Percentiles rank a stretch among this genome's conserved stretches.
phyloP scores from a whole-genome alignment of 2,113 vertebrate genomes.

The Tamias sibiricus region DNA sequence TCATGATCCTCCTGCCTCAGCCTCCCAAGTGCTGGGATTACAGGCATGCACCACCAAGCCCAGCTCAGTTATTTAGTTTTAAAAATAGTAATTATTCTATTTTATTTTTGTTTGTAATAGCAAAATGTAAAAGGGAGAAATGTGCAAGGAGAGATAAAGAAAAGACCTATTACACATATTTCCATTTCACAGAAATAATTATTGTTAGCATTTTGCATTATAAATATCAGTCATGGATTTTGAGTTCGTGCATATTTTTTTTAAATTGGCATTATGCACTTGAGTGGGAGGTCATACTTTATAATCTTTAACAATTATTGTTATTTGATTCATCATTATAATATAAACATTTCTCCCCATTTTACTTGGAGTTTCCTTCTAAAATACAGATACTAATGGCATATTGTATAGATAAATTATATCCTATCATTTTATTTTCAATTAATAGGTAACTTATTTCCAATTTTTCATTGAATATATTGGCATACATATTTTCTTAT shows the following conservation, averaged over 20 bases:
- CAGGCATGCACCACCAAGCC: no score
- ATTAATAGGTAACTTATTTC: background rate
- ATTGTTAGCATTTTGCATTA: background rate
- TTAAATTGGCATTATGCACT: background rate
- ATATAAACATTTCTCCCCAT: background rate
- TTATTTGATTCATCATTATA: background rate
- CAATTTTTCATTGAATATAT: background rate
- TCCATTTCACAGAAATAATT: background rate
- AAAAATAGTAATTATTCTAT: background rate
- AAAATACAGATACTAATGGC: background rate
- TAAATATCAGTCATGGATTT: background rate
- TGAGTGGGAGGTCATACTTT: background rate
- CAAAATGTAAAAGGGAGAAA: background rate
- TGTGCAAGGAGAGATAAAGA: background rate
- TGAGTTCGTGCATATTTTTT: background rate
- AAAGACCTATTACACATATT: background rate
- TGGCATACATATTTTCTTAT: background rate
- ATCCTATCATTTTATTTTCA: background rate
- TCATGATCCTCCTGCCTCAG: no score
- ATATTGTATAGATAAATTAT: background rate
- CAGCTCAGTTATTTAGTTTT: no score
- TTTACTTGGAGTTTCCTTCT: background rate
- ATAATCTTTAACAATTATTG: background rate
- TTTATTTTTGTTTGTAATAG: background rate
- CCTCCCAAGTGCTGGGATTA: no score